Evolutionary conservation across 2,888 invertebrate species (phyloP).

Genomic region (Zelleria hepariella): DNA sequence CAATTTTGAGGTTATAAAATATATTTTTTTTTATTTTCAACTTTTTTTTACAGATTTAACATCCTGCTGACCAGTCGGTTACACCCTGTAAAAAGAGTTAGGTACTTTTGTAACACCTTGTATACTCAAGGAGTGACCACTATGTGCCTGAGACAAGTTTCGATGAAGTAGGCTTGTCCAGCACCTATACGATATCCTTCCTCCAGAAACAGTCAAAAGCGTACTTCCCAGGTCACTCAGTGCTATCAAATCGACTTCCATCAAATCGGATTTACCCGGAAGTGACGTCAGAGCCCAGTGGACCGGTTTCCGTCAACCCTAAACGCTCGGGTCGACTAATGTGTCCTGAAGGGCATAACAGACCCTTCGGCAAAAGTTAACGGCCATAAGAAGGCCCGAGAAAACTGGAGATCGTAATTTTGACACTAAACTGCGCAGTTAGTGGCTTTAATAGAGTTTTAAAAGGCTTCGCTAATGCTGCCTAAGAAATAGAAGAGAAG

Average conservation of each 20-base stretch:
- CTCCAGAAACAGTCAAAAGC: no score
- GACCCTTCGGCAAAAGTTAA: not conserved
- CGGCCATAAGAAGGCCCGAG: constrained; percentile 1
- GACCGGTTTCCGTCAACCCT: not conserved
- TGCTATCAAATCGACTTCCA: not conserved
- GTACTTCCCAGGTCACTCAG: no score
- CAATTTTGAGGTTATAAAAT: no score
- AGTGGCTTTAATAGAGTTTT: constrained; percentile 16
- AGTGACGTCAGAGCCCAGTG: not conserved
- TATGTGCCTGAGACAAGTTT: no score
- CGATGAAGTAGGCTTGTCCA: no score
- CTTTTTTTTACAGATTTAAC: no score
- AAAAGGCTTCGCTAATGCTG: constrained; percentile 12
- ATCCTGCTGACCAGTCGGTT: no score
- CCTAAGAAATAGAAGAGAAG: not conserved
- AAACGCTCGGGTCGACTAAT: not conserved
- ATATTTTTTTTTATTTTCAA: no score
- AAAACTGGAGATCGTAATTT: constrained; percentile 5
- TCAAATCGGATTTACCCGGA: not conserved
- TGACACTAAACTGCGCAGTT: constrained; percentile 12
- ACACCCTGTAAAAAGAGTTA: no score
- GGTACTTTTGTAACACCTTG: no score
- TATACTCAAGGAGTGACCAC: no score
- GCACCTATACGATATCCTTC: no score
- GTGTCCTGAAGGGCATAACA: not conserved